Conservation (phyloP, 2,888 invertebrate species). For the Anticlea derivata region DNA sequence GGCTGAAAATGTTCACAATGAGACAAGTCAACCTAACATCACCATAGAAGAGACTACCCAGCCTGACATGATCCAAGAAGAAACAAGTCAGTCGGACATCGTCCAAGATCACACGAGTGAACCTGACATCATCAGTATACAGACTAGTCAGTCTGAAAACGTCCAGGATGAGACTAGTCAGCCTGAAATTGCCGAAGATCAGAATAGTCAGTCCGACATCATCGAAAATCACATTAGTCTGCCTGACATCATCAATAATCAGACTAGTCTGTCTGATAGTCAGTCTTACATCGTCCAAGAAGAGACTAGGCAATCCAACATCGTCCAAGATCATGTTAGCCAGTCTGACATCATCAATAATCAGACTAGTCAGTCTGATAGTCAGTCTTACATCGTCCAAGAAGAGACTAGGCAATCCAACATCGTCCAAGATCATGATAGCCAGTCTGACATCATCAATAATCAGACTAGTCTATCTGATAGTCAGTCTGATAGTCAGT, state of each 20-base stretch:
- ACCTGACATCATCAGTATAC: no score
- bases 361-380: conserved; percentile 7
- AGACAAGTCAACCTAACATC: background rate
- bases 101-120: background rate
- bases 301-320: background rate
- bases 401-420: background rate
- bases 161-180: background rate
- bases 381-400: background rate
- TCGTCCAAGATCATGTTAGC: background rate
- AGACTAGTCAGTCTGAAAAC: background rate
- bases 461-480: background rate
- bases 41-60: background rate
- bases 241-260: conserved; percentile 8
- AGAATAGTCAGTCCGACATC: conserved; percentile 43
- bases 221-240: background rate
- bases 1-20: background rate
- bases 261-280: conserved; percentile 48
- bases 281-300: background rate
- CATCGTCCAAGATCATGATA: background rate
- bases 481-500: background rate
- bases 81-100: background rate
- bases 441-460: background rate
- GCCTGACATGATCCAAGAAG: background rate
- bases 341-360: background rate
- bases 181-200: conserved; percentile 9